Percentiles rank a stretch among this genome's conserved stretches.
phyloP scores from a whole-genome alignment of 2,797 vertebrate genomes.

The Luscinia megarhynchos region DNA sequence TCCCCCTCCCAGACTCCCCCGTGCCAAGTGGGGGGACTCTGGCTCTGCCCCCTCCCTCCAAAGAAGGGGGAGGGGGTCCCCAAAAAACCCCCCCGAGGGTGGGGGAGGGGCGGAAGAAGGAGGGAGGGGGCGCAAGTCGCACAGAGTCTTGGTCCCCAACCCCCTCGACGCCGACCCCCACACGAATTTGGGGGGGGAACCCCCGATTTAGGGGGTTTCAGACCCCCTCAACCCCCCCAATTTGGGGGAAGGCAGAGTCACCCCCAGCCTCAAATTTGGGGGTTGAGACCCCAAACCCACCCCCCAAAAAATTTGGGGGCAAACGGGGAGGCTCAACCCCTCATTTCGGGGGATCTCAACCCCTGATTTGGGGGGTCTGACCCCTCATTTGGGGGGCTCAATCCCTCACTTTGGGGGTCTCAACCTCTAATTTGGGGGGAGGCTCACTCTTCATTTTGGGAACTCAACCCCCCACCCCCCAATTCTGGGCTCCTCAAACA shows the following conservation, averaged over 20 bases:
- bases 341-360: too few species aligned
- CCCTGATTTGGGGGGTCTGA: too few species aligned
- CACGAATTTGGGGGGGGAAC: neutral
- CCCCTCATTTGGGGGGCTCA: neutral
- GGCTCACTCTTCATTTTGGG: neutral
- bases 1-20: too few species aligned
- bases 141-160: neutral
- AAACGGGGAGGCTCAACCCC: too few species aligned
- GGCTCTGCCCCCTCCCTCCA: neutral
- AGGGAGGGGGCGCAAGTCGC: neutral
- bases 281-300: neutral
- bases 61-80: neutral
- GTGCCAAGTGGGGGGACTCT: too few species aligned
- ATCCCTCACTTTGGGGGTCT: too few species aligned
- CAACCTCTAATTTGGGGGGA: neutral
- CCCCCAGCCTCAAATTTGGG: neutral
- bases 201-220: too few species aligned
- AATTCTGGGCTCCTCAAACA: too few species aligned
- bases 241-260: neutral
- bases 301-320: neutral
- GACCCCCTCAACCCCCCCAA: too few species aligned
- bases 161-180: neutral
- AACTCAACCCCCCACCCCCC: too few species aligned
- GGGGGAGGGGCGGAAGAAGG: neutral
- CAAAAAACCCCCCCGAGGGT: neutral